Evolutionary conservation across 2,113 vertebrate species (phyloP), one percentile per base, ranked within the genome.

Genomic region (Podocnemis expansa): DNA sequence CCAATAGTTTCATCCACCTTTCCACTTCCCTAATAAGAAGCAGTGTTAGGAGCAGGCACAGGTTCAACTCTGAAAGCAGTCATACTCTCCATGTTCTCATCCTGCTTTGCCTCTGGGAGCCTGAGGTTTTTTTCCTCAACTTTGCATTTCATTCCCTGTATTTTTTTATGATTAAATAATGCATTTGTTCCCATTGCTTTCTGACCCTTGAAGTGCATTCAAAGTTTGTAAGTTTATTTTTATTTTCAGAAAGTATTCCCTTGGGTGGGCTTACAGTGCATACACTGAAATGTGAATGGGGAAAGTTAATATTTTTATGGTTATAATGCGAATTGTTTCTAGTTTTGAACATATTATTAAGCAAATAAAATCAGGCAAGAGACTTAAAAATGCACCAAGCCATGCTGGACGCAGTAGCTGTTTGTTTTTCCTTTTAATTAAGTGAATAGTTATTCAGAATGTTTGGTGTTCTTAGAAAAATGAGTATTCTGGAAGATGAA

Each of bases 151-250:
- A 47, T 88, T 1, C 17, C 93, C 82, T 89, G 79, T 54, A 67
- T 1, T 10, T 81, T n/a, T 96, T 89, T 63, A 7, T 3, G 16
- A 73, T 82, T 92, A 84, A 91, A 90, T 90, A 85, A 83, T 93
- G 70, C 89, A 47, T 91, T 94, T 80, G 79, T 80, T 93, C 84
- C 67, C 79, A 52, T 89, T 92, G 78, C 89, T 92, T 96, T 96
- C 92, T 96, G 94, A 88, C 90, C 92, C 90, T 88, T 78, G 51
- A 91, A 92, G 85, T 52, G 67, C 88, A 86, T 85, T 79, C 80
- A 27, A 80, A 81, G 82, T 93, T 94, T 93, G 38, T 41, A 87
- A 88, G 54, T 93, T 96, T 95, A 90, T 87, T 94, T 97, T 96
- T 89, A 73, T 89, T 82, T 87, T 87, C 85, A 75, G 3, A 55